phyloP scores from a whole-genome alignment of 2,888 invertebrate genomes.

The Synergus laeviventris region DNA sequence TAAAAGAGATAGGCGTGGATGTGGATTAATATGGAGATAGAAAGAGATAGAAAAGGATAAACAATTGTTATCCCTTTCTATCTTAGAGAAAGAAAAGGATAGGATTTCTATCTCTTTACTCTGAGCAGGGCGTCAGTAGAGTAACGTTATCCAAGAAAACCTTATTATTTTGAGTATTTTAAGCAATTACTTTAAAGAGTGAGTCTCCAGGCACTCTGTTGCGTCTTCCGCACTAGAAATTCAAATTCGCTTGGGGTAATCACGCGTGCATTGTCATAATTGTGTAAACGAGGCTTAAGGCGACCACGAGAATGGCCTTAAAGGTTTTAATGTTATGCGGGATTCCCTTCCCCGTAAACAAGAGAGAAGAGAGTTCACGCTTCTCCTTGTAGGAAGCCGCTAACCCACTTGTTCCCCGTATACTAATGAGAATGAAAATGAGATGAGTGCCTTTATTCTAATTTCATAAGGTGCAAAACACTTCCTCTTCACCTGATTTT shows the following conservation, averaged over 20 bases:
- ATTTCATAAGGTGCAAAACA: constrained; percentile 69
- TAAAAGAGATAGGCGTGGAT: no score
- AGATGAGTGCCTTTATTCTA: constrained; percentile 73
- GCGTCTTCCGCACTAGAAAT: constrained; percentile 11
- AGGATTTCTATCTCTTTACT: no score
- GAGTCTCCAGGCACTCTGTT: not conserved
- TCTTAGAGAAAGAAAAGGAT: no score
- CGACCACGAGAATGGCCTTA: constrained; percentile 41
- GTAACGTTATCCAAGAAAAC: not conserved
- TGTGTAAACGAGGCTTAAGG: constrained; percentile 37
- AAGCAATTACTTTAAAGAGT: not conserved
- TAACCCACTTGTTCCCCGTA: constrained; percentile 73
- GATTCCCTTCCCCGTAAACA: constrained; percentile 64
- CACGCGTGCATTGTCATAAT: constrained; percentile 32
- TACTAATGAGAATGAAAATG: constrained; percentile 75
- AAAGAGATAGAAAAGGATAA: no score
- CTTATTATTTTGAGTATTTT: not conserved
- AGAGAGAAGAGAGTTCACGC: constrained; percentile 44
- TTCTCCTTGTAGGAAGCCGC: constrained; percentile 65
- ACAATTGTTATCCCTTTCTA: no score
- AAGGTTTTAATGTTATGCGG: constrained; percentile 71
- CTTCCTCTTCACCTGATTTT: constrained; percentile 23
- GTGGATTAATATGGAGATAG: no score
- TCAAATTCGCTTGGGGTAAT: constrained; percentile 14
- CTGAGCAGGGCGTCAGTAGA: no score